A percentile compares a stretch with the other conserved stretches of the same genome.
Conservation (phyloP, 2,888 invertebrate genomes). For the Eulithis prunata region DNA sequence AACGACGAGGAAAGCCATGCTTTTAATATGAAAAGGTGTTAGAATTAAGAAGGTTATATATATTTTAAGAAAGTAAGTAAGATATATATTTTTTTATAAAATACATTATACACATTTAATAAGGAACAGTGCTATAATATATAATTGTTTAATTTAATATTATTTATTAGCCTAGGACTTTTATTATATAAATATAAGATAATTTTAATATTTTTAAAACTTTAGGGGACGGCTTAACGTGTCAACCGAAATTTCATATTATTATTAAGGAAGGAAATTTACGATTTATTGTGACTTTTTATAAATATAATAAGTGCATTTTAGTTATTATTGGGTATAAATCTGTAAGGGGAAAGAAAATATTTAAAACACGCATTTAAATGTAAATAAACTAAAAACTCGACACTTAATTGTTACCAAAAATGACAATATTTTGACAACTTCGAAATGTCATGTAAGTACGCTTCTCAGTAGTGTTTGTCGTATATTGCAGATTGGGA, state of each 20-base stretch:
- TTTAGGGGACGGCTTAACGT: slow-evolving; percentile 76
- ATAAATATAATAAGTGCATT: slow-evolving; percentile 12
- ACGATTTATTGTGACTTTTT: slow-evolving; percentile 14
- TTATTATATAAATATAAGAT: slow-evolving; percentile 35
- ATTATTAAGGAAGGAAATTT: slow-evolving; percentile 40
- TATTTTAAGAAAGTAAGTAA: background rate
- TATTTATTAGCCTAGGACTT: slow-evolving; percentile 1
- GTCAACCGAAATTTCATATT: slow-evolving; percentile 61
- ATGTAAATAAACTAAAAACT: background rate
- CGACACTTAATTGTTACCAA: background rate
- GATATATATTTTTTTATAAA: slow-evolving; percentile 2
- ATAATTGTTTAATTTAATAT: slow-evolving; percentile 1
- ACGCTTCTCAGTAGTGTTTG: too few relatives aligned
- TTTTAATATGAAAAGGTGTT: slow-evolving; percentile 10
- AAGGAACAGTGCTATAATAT: slow-evolving; percentile 36
- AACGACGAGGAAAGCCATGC: slow-evolving; percentile 18
- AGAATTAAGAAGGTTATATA: background rate
- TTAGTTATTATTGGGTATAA: slow-evolving; percentile 5
- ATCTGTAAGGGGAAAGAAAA: background rate
- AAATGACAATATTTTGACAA: too few relatives aligned
- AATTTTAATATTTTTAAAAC: slow-evolving; percentile 64
- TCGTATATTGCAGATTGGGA: too few relatives aligned
- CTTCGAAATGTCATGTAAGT: too few relatives aligned
- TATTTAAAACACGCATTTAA: background rate
- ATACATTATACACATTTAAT: slow-evolving; percentile 15